phyloP scores from a whole-genome alignment of 2,888 invertebrate species.

The Choristoneura rosaceana region DNA sequence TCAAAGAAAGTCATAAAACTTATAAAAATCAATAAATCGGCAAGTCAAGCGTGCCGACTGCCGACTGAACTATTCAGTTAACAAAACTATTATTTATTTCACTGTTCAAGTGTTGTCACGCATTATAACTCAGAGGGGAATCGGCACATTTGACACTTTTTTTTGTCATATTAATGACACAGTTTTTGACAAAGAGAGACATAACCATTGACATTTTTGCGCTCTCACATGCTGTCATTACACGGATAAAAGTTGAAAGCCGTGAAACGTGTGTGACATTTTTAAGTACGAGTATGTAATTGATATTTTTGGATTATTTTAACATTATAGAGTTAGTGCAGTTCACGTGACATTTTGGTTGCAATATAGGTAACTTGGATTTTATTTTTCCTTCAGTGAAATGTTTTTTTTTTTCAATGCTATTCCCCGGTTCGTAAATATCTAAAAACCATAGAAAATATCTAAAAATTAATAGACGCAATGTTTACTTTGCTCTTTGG shows the following conservation, averaged over 20 bases:
- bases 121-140: slow-evolving; percentile 78
- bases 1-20: slow-evolving; percentile 47
- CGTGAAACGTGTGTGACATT: slow-evolving; percentile 34
- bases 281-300: slow-evolving; percentile 18
- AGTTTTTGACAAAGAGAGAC: slow-evolving; percentile 79
- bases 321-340: not conserved
- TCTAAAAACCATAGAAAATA: too few relatives aligned
- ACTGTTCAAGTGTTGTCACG: slow-evolving; percentile 81
- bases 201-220: slow-evolving; percentile 74
- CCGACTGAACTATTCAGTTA: slow-evolving; percentile 61
- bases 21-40: slow-evolving; percentile 75
- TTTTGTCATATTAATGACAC: slow-evolving; percentile 78
- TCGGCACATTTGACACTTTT: slow-evolving; percentile 73
- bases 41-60: slow-evolving; percentile 75
- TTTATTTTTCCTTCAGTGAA: too few relatives aligned
- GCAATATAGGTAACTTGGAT: too few relatives aligned
- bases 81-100: slow-evolving; percentile 75
- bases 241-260: slow-evolving; percentile 70
- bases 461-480: too few relatives aligned
- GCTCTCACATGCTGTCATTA: slow-evolving; percentile 79
- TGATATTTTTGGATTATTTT: not conserved
- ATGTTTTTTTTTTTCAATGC: too few relatives aligned
- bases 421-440: too few relatives aligned
- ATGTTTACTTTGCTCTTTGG: too few relatives aligned
- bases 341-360: too few relatives aligned